Evolutionary conservation across 2,888 invertebrate species (phyloP), one percentile per base, ranked within the genome.

Genomic region (Liopterus haemorrhoidalis): DNA sequence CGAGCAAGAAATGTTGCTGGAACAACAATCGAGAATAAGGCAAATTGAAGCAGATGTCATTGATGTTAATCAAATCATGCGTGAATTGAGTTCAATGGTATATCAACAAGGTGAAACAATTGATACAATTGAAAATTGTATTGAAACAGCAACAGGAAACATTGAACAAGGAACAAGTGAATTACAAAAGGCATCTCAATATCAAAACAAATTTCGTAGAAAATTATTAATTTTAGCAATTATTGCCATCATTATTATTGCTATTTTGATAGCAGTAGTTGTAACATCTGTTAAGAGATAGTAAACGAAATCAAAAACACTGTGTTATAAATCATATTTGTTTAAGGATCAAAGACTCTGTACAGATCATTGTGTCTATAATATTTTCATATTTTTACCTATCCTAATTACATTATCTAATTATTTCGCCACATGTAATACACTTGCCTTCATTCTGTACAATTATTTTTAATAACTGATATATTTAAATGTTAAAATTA

Each of bases 1-100:
- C 61, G 85, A 89, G 62, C 82, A 85, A 49, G 85, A 85, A 50
- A 74, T 92, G 72, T 65, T 89, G 43, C 57, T 83, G 24, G 92
- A 93, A 57, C 76, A 86, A 36, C 88, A 91, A 60, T 79, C 82
- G 6, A 80, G 85, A 61, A 81, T 92, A 51, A 76, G 76, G 56
- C 79, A 82, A 62, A 84, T 93, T 36, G 92, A 92, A 64, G 77
- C 80, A 0, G 83, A 87, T 62, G 81, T 90, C 39, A 66, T 90
- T 48, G 89, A 91, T 65, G 82, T 89, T 4, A 86, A 86, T 65
- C 79, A 83, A 64, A 86, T 90, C 49, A 88, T 90, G 83, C 76
- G 79, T 44, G 82, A 85, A 32, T 67, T 91, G 22, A 79, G 80
- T 2, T 75, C 73, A 6, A 68, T 87, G 63, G 81, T 87, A n/a